Base-by-base conservation (phyloP, 2,797 vertebrate species). In the Apodemus agrarius region DNA sequence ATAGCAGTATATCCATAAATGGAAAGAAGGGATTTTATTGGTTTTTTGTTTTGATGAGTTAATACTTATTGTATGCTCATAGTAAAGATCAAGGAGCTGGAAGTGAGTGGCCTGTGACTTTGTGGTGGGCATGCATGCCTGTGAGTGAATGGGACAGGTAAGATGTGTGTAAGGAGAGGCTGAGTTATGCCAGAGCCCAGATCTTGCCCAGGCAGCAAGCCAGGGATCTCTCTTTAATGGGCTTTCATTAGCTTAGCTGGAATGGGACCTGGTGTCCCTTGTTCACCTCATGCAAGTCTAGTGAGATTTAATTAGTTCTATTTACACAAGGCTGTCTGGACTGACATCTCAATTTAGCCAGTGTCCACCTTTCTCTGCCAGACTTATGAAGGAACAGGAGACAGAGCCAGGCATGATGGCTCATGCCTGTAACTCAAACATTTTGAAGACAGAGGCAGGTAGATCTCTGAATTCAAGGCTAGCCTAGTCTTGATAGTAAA, bases 301-400 rank as follows among this genome's bases (percentile, higher is more conserved):
- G 75, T 91, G 96, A 96, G 95, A 92, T 95, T 97, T 92, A 94
- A 93, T 97, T 96, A 95, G 82, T 46, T 52, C 31, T 90, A 59
- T 79, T 93, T 95, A 95, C 3, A 67, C 26, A 86, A 94, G 75
- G 75, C 92, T 95, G 76, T 69, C 14, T 74, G 57, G 84, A 43
- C 81, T 37, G 91, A 5, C 87, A 3, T 49, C 37, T 92, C 34
- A 84, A 76, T 82, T 89, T 37, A 92, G 37, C 16, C 3, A 1
- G 43, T 61, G 76, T n/a, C 63, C 82, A 8, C 17, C 43, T 43
- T 40, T 69, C 8, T 24, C 37, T 61, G 14, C 12, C 26, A 6
- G 63, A 61, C 13, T 16, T 22, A 49, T 12, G 37, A 65, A 82
- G 84, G 79, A 92, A 90, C 26, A 75, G 76, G 88, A 69, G 63